Evolutionary conservation across 2,113 vertebrate species (phyloP).

Genomic region (Pipra filicauda): DNA sequence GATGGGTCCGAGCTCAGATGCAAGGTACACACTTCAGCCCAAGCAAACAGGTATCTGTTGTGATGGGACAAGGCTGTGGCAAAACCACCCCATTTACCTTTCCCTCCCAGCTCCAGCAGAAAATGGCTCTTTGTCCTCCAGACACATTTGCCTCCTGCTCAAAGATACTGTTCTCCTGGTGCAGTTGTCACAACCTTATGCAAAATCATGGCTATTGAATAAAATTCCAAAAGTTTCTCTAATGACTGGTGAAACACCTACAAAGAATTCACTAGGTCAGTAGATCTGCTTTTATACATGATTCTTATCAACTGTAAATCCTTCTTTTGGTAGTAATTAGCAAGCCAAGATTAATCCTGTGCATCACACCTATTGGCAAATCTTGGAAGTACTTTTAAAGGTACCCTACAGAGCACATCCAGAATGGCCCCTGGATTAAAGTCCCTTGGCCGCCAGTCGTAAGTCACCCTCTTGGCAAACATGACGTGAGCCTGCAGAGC

Average conservation of each 20-base stretch:
- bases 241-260: background rate
- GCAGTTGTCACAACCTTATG: background rate
- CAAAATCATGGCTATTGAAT: background rate
- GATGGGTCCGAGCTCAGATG: background rate
- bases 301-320: background rate
- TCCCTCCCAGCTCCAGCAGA: background rate
- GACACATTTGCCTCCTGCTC: background rate
- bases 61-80: background rate
- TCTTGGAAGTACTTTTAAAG: background rate
- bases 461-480: background rate
- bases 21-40: background rate
- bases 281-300: background rate
- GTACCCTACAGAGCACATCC: background rate
- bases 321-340: background rate
- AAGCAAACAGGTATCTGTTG: background rate
- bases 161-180: background rate
- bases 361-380: background rate
- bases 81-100: background rate
- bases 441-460: background rate
- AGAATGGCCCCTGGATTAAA: background rate
- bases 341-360: background rate
- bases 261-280: background rate
- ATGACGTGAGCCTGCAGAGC: background rate
- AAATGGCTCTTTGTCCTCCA: background rate
- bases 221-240: background rate